These are phyloP conservation scores for Sphyrna mokarran DNA, from an alignment of 2,113 vertebrate genomes.

Conservation along the genomic window DNA sequence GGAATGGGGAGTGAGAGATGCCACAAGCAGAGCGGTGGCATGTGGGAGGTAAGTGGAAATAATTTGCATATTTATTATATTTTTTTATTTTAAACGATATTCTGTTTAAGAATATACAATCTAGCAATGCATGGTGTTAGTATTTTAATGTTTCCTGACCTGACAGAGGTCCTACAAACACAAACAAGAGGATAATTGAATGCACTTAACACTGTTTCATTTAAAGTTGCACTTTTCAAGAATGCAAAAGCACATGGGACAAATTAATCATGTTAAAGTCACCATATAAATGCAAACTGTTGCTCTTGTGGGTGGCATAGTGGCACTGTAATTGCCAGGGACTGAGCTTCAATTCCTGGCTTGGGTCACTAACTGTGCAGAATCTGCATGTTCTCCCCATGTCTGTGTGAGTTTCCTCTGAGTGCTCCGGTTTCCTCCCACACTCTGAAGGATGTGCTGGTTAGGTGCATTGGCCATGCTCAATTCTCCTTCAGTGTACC, in stretches of 20 bases:
- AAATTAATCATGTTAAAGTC: background rate
- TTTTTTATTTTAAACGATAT: background rate
- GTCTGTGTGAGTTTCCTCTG: too few species aligned
- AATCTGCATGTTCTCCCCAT: too few species aligned
- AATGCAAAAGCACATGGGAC: background rate
- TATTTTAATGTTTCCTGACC: background rate
- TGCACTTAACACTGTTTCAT: background rate
- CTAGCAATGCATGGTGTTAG: background rate
- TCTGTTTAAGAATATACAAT: background rate
- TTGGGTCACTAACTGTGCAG: too few species aligned
- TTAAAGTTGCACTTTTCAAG: background rate
- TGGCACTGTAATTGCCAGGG: too few species aligned
- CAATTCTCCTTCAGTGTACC: too few species aligned
- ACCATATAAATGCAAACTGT: background rate
- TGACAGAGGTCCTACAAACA: background rate
- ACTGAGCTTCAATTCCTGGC: too few species aligned
- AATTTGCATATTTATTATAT: background rate
- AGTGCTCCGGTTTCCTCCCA: too few species aligned
- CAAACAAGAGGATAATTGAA: background rate
- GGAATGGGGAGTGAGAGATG: background rate
- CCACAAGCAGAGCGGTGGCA: background rate
- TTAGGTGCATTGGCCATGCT: too few species aligned
- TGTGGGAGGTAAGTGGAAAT: background rate
- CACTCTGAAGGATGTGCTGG: too few species aligned
- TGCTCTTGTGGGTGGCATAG: too few species aligned